Percentiles rank a stretch among this genome's conserved stretches.
Conservation (phyloP, 2,113 vertebrate species). For the Trogon melanurus region DNA sequence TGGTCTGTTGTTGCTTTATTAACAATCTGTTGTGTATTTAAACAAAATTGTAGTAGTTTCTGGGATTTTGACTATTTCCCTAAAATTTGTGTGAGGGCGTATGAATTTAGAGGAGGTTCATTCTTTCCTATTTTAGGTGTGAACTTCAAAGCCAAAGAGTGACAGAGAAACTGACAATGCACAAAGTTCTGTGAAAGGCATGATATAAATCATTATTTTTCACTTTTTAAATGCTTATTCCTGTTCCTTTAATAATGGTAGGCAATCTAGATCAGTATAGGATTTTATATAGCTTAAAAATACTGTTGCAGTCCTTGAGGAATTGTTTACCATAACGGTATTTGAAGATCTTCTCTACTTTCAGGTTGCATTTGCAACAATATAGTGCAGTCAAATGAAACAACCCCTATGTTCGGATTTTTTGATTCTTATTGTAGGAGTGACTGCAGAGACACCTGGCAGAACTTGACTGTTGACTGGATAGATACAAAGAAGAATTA, state of each 20-base stretch:
- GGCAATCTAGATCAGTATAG: not conserved
- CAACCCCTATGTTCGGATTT: rapidly evolving
- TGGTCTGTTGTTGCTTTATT: not conserved
- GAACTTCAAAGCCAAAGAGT: not conserved
- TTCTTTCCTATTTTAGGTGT: not conserved
- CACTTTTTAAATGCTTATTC: not conserved
- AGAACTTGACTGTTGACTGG: not conserved
- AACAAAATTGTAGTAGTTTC: not conserved
- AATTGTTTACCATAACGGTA: not conserved
- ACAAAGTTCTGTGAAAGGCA: too few relatives aligned
- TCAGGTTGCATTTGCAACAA: not conserved
- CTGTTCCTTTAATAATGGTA: not conserved
- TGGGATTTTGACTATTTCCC: not conserved
- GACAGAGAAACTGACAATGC: not conserved
- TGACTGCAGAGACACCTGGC: not conserved
- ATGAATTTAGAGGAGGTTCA: not conserved
- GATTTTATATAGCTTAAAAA: not conserved
- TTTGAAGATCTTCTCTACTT: not conserved
- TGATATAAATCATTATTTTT: not conserved
- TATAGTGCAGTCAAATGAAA: not conserved
- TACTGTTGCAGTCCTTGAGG: not conserved
- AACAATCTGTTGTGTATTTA: not conserved
- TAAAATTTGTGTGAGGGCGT: not conserved
- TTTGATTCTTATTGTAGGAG: not conserved
- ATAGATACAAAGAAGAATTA: not conserved